Evolutionary conservation across 2,797 vertebrate species (phyloP).

Genomic region (Stomatorhinus walkeri): DNA sequence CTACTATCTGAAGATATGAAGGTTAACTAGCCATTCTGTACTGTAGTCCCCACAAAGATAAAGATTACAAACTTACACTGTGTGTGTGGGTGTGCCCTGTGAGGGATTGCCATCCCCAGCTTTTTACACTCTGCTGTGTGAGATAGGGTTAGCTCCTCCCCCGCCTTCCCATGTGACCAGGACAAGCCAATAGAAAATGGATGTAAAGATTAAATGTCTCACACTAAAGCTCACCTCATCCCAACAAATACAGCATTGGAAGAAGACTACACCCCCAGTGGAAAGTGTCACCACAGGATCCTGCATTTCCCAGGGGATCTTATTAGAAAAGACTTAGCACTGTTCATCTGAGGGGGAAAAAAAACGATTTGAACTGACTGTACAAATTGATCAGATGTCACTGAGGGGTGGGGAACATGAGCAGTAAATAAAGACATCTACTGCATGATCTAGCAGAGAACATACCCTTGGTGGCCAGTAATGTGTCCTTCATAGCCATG

Average conservation of each 20-base stretch:
- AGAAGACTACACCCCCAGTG: background rate
- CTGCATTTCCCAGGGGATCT: background rate
- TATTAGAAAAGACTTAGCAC: background rate
- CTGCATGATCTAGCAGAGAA: background rate
- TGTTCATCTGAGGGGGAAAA: background rate
- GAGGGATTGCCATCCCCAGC: background rate
- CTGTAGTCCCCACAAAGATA: background rate
- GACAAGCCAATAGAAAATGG: background rate
- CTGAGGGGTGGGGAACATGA: background rate
- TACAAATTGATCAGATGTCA: background rate
- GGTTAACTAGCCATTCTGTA: background rate
- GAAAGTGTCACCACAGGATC: background rate
- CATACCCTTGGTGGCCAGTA: background rate
- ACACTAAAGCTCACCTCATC: background rate
- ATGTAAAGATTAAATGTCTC: background rate
- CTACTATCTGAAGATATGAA: background rate
- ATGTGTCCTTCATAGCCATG: background rate
- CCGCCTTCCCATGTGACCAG: background rate
- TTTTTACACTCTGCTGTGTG: background rate
- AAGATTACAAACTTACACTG: background rate
- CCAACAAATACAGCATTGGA: background rate
- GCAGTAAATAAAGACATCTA: background rate
- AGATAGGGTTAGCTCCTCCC: background rate
- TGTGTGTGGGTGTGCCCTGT: background rate
- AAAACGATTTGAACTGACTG: background rate